phyloP scores from a whole-genome alignment of 2,797 vertebrate species.

The Mormyrus proboscirostris region DNA sequence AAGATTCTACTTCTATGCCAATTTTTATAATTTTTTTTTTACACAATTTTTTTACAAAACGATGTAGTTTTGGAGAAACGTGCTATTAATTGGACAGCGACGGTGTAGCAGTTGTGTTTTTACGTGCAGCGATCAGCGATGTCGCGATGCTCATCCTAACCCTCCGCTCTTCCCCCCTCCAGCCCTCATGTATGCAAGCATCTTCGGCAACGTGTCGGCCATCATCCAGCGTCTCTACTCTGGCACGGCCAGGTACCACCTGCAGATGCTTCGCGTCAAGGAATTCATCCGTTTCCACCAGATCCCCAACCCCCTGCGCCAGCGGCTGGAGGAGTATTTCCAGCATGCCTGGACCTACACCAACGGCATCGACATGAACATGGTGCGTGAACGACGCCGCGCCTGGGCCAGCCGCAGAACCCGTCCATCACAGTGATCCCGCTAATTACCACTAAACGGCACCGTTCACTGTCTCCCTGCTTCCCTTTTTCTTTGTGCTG shows the following conservation, averaged over 20 bases:
- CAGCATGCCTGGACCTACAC: conserved; percentile 98
- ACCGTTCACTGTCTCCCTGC: background rate
- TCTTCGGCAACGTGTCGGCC: conserved; percentile 97
- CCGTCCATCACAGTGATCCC: background rate
- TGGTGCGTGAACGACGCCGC: conserved; percentile 66
- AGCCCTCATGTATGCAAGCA: conserved; percentile 99
- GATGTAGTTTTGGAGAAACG: background rate
- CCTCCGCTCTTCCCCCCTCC: conserved; percentile 44
- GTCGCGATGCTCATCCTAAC: background rate
- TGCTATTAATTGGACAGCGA: background rate
- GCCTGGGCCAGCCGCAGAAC: background rate
- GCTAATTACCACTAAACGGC: background rate
- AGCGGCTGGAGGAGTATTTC: conserved; percentile 95
- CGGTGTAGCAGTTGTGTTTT: too few relatives aligned
- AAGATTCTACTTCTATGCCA: too few relatives aligned
- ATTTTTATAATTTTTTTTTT: background rate
- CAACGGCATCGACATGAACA: conserved; percentile 99
- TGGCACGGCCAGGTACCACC: conserved; percentile 92
- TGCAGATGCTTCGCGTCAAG: conserved; percentile 96
- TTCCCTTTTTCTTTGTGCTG: background rate
- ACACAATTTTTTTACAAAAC: background rate
- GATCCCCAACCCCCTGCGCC: conserved; percentile 92
- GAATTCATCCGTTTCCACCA: conserved; percentile 99
- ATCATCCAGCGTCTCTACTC: conserved; percentile 99
- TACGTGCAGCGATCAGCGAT: background rate